These are phyloP conservation scores for Pandemis corylana DNA, from an alignment of 2,888 invertebrate species.

Conservation along the genomic window DNA sequence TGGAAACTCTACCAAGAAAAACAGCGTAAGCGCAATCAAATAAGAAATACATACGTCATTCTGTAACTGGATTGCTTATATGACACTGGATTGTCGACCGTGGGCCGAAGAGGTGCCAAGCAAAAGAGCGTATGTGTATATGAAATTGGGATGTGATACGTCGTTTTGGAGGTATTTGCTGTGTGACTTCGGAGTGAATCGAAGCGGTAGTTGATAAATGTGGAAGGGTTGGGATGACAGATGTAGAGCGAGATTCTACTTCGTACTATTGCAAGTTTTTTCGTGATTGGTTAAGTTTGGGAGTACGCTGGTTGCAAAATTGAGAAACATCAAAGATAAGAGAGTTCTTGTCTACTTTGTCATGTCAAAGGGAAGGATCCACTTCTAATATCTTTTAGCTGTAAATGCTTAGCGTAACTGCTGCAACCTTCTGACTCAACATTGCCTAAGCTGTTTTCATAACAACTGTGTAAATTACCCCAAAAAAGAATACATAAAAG, in stretches of 20 bases:
- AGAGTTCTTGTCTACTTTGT: too few species aligned
- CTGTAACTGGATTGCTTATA: background rate
- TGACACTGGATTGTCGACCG: background rate
- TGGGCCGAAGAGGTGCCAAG: background rate
- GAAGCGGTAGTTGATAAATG: conserved; percentile 29
- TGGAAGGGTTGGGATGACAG: conserved; percentile 34
- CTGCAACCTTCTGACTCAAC: too few species aligned
- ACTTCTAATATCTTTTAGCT: too few species aligned
- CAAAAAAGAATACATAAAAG: too few species aligned
- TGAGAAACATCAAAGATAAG: background rate
- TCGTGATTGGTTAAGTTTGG: conserved; percentile 7
- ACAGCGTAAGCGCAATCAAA: background rate
- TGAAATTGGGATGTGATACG: background rate
- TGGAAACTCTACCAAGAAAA: conserved; percentile 5
- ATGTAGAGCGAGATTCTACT: conserved; percentile 23
- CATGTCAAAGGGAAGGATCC: too few species aligned
- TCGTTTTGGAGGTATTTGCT: background rate
- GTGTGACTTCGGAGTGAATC: conserved; percentile 23
- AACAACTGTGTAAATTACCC: too few species aligned
- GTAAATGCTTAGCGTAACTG: too few species aligned
- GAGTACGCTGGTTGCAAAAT: background rate
- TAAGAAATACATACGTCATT: conserved; percentile 5
- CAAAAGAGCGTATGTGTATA: background rate
- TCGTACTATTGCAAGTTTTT: conserved; percentile 11
- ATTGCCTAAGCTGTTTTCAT: too few species aligned